These are phyloP conservation scores for Tringa solitaria DNA, from an alignment of 2,113 vertebrate species.

Conservation along the genomic window DNA sequence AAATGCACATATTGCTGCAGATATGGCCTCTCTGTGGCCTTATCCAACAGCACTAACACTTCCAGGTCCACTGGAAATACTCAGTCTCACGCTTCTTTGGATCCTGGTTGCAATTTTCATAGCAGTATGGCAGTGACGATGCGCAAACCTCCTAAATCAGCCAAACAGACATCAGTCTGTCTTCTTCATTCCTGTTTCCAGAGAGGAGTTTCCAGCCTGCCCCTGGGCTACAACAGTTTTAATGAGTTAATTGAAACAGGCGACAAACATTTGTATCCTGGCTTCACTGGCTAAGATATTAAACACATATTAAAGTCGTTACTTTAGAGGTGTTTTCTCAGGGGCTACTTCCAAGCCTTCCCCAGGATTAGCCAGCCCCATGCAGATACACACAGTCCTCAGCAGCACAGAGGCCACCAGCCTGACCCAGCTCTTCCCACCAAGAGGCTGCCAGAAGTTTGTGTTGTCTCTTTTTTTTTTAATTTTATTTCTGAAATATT, in stretches of 20 bases:
- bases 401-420: neutral
- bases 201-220: neutral
- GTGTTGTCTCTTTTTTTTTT: neutral
- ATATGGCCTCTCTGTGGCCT: fast-evolving
- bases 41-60: neutral
- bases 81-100: neutral
- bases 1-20: neutral
- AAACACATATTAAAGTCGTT: neutral
- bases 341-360: neutral
- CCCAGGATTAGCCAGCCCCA: neutral
- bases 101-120: neutral
- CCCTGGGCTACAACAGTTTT: neutral
- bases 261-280: neutral
- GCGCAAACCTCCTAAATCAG: neutral
- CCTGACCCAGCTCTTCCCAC: neutral
- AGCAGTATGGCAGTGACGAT: fast-evolving
- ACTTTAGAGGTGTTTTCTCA: neutral
- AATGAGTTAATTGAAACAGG: neutral
- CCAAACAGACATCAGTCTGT: neutral
- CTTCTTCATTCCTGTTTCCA: neutral
- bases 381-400: neutral
- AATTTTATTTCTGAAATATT: slow-evolving; percentile 36
- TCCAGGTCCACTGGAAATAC: neutral
- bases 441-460: neutral
- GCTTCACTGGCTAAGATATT: neutral